Evolutionary conservation across 2,888 invertebrate species (phyloP), one percentile per base, ranked within the genome.

Genomic region (Hydraecia micacea): DNA sequence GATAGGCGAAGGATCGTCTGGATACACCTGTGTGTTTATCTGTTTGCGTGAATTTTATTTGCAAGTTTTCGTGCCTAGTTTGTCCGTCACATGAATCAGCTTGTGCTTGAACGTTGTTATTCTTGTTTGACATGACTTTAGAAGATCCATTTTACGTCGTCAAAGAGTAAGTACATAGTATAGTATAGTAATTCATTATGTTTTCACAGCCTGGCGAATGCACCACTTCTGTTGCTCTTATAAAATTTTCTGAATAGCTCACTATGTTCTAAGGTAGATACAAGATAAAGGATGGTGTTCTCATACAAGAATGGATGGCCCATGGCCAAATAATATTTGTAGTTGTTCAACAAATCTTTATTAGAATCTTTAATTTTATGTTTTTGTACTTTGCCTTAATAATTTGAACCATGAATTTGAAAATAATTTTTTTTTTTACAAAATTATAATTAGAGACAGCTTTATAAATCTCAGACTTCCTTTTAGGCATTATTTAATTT

Each of bases 81-180:
- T 78, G 79, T 80, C 76, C 89, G 87, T 94, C 95, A 93, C 94
- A 96, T 96, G 96, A 91, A 89, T 92, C 92, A 89, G 87, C 88
- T 93, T 91, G 89, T 84, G 88, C 86, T 90, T 89, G 90, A 80
- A 85, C 90, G 87, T 90, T 88, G 86, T 90, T 91, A 83, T 91
- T 95, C 92, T 94, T 95, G 93, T 97, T 97, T 98, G 98, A 98
- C 98, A 99, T 99, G 99, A 99, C 99, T 98, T 98, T 99, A 97
- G 99, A 99, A 97, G 99, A 99, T 97, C 99, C 99, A 89, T 99
- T 99, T 97, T 99, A 99, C 98, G 99, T 99, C 96, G 99, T 99
- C 91, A 99, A 99, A 98, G 99, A 99, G 99, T 99, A 98, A 79
- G 79, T 79, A 73, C 46, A 5, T 36, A 98, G 99, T 46, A 8